A percentile compares a stretch with the other conserved stretches of the same genome.
Evolutionary conservation across 2,113 vertebrate species (phyloP).

Genomic region (Electrona antarctica): DNA sequence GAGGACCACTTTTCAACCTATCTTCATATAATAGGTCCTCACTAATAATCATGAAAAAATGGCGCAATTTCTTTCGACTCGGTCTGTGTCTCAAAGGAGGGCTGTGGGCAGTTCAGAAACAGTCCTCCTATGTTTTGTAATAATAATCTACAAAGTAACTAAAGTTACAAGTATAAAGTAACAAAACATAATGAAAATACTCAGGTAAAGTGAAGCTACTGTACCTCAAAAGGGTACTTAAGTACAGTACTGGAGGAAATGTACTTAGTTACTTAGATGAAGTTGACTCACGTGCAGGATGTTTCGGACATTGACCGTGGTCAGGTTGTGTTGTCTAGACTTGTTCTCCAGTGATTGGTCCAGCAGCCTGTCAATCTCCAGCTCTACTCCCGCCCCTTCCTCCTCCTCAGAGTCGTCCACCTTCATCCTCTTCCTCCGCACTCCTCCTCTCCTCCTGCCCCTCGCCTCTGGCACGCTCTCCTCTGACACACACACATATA

Average conservation of each 20-base stretch:
- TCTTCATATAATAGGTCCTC: no score
- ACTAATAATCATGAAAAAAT: no score
- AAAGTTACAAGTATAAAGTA: no score
- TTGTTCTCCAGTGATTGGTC: constrained; percentile 91
- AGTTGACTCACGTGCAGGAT: constrained; percentile 90
- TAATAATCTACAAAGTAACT: no score
- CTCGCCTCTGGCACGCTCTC: constrained; percentile 68
- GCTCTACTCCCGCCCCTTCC: constrained; percentile 58
- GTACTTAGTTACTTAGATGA: neutral
- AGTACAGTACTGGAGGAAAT: neutral
- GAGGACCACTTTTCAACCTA: no score
- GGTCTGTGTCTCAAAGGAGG: no score
- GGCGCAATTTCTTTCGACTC: no score
- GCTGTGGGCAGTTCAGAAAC: no score
- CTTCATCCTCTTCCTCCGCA: constrained; percentile 26
- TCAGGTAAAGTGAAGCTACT: no score
- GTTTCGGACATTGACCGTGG: constrained; percentile 91
- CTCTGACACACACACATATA: constrained; percentile 44
- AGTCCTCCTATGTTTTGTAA: no score
- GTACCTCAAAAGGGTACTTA: no score
- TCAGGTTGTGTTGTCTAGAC: constrained; percentile 94
- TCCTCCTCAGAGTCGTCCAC: constrained; percentile 8
- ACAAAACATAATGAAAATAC: no score
- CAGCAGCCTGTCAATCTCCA: constrained; percentile 86
- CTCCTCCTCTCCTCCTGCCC: constrained; percentile 67